Evolutionary conservation across 2,113 vertebrate genomes (phyloP).

Genomic region (Pomatorhinus ruficollis): DNA sequence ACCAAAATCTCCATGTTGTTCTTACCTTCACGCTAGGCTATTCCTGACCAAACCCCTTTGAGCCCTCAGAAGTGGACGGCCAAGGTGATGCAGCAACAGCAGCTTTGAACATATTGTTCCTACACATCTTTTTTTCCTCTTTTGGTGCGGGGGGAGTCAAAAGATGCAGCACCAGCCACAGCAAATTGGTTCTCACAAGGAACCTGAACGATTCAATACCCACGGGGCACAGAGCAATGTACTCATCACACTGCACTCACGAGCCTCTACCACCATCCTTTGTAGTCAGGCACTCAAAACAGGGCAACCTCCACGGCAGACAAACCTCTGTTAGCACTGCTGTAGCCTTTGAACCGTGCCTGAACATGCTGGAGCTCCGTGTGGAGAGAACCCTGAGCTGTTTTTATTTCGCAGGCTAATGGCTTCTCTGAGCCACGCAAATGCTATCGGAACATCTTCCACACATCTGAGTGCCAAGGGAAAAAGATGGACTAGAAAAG

Average conservation of each 20-base stretch:
- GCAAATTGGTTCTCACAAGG: background rate
- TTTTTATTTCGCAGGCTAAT: background rate
- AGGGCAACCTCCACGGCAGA: background rate
- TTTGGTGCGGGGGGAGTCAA: background rate
- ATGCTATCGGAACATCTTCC: background rate
- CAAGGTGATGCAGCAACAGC: background rate
- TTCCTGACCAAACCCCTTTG: background rate
- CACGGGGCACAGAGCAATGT: background rate
- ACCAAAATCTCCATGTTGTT: background rate
- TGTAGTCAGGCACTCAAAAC: background rate
- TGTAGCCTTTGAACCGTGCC: constrained; percentile 28
- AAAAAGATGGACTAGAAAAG: constrained; percentile 19
- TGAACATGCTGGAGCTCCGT: background rate
- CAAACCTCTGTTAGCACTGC: background rate
- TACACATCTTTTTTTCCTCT: background rate
- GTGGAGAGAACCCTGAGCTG: background rate
- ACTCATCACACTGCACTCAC: background rate
- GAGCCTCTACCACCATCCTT: background rate
- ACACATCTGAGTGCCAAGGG: background rate
- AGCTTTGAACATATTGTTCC: background rate
- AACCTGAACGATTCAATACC: background rate
- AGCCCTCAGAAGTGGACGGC: background rate
- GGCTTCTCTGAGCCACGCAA: background rate
- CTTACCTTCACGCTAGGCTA: background rate
- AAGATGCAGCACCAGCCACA: background rate